Evolutionary conservation across 2,888 invertebrate genomes (phyloP).

Genomic region (Cephus spinipes): DNA sequence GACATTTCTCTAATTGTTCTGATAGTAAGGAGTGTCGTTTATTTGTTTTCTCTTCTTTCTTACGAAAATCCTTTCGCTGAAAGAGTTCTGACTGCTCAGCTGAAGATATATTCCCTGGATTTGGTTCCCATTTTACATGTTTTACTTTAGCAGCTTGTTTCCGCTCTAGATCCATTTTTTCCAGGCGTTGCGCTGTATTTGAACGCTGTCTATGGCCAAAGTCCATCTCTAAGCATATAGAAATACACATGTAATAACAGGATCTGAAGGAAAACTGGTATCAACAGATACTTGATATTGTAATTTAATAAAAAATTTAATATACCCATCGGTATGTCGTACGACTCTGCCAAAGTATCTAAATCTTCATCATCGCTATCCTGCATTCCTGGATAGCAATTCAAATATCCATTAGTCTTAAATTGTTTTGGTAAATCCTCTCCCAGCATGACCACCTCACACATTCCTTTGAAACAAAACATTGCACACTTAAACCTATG

Average conservation of each 20-base stretch:
- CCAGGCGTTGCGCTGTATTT: constrained; percentile 89
- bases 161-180: constrained; percentile 88
- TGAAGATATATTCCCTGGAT: constrained; percentile 68
- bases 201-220: constrained; percentile 78
- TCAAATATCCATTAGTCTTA: constrained; percentile 70
- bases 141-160: constrained; percentile 83
- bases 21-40: constrained; percentile 75
- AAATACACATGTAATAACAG: neutral
- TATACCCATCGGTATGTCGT: constrained; percentile 80
- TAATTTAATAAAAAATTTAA: constrained; percentile 51
- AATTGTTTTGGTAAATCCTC: constrained; percentile 81
- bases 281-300: constrained; percentile 72
- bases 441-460: constrained; percentile 90
- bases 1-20: constrained; percentile 81
- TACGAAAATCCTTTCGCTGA: constrained; percentile 67
- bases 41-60: constrained; percentile 38
- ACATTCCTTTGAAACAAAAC: constrained; percentile 73
- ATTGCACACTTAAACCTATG: constrained; percentile 4
- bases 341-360: constrained; percentile 75
- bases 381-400: constrained; percentile 82
- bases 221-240: constrained; percentile 61
- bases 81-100: constrained; percentile 75
- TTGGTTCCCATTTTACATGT: constrained; percentile 79
- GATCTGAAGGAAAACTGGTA: neutral
- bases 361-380: constrained; percentile 85